Evolutionary conservation across 2,113 vertebrate species (phyloP).

Genomic region (Tragelaphus imberbis): DNA sequence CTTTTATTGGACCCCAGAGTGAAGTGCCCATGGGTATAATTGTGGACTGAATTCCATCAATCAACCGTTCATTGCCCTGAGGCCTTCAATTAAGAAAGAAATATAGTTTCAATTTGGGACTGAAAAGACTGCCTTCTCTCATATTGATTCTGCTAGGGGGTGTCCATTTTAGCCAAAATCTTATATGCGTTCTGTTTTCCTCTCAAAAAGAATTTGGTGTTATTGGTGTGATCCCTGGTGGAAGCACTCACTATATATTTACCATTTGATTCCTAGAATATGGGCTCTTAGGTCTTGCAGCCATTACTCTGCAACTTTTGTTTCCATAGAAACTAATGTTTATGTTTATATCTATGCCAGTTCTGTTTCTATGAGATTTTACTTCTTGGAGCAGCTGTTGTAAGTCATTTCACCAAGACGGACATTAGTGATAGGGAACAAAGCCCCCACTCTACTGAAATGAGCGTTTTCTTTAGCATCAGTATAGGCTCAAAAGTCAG

Average conservation of each 20-base stretch:
- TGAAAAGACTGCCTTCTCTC: neutral
- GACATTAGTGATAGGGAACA: constrained; percentile 74
- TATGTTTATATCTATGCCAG: constrained; percentile 78
- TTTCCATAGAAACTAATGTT: constrained; percentile 84
- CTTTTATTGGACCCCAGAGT: neutral
- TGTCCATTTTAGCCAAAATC: constrained; percentile 22
- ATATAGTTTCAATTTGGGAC: constrained; percentile 49
- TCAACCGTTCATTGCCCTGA: neutral
- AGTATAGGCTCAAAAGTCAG: neutral
- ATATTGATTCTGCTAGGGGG: neutral
- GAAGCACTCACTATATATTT: constrained; percentile 26
- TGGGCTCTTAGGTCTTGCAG: constrained; percentile 62
- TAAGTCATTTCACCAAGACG: constrained; percentile 76
- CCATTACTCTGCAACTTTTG: constrained; percentile 66
- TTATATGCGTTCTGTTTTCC: neutral
- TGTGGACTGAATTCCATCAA: constrained; percentile 44
- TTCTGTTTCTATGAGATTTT: constrained; percentile 75
- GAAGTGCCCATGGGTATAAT: neutral
- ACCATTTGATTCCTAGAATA: constrained; percentile 62
- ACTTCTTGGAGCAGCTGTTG: constrained; percentile 76
- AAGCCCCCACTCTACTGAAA: constrained; percentile 64
- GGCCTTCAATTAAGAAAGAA: constrained; percentile 61
- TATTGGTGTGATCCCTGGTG: constrained; percentile 49
- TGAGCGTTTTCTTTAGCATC: constrained; percentile 63
- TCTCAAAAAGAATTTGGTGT: neutral